Base-by-base conservation (phyloP, 2,888 invertebrate genomes). In the Uloborus plumipes region DNA sequence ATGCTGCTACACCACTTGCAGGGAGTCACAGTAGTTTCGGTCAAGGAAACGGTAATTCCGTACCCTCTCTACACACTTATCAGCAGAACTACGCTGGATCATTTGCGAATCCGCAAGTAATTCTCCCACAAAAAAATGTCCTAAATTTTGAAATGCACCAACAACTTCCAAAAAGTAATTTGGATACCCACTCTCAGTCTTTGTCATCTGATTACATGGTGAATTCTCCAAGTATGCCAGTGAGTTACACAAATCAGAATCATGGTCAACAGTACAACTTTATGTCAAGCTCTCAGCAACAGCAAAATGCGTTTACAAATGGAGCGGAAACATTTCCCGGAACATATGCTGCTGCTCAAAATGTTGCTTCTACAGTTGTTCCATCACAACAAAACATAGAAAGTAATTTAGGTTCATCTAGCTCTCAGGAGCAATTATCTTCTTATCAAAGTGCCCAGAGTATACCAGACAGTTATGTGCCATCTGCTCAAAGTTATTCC, bases 391-490 rank as follows among this genome's bases (percentile, higher is more conserved):
- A 31, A 62, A 77, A 53, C 50, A 11, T 50, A n/a, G 66, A 71
- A 16, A 18, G 49, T 1, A 70, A 49, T 49, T 9, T 18, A 4
- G 70, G 49, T 39, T 50, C 53, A n/a, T 26, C 26, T 4, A 26
- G 4, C 26, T 26, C 26, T 26, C 26, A 26, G 26, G 26, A 13
- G 14, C 9, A 39, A 49, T n/a, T 22, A 53, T 26, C 72, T 67
- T 18, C 65, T 58, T 26, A 26, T 22, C 73, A 79, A n/a, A 72
- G 51, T n/a, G n/a, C 61, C 11, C 79, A 79, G 49, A 55, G 67
- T 22, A 7, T 55, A 11, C 22, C 53, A 20, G 0, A 53, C 6
- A 65, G 15, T 20, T 65, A 47, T 50, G 50, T 51, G 3, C 9
- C 58, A 15, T 16, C 26, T 26, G 26, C 2, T 26, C 26, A 26